Evolutionary conservation across 2,888 invertebrate genomes (phyloP), one percentile per base, ranked within the genome.

Genomic region (Gibbula magus): DNA sequence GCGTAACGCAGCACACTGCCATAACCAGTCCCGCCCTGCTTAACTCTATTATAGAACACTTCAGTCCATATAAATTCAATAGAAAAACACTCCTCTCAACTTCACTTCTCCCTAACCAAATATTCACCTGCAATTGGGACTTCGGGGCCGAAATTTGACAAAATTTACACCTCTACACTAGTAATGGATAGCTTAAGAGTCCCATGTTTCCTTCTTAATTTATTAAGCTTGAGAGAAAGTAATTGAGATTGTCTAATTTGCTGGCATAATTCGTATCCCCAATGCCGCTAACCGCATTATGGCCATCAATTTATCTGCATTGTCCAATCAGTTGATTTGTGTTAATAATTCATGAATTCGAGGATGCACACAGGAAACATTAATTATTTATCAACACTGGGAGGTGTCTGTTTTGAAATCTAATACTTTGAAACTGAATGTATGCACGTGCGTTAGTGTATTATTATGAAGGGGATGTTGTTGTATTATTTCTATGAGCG

Each of bases 221-320:
- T 87, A 88, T 87, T 86, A 85, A 84, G 84, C 84, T 83, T 80
- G 85, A 82, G 83, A 84, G 84, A 88, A 87, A 89, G 88, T 88
- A 88, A 89, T 88, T 87, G 89, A 86, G 85, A 86, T 86, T 86
- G 86, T 88, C 88, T 86, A 86, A 84, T 87, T 87, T 88, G 84
- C 85, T 79, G 82, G 85, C 86, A 86, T 88, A 88, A 90, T 90
- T 88, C 87, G 87, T 86, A 85, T 83, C 85, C 83, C 82, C 85
- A 83, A 83, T 84, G 83, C 80, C 67, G 73, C 73, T 88, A 88
- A 87, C 83, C 76, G 80, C 81, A 83, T 88, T 88, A 87, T 82
- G 83, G 83, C 84, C 84, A 85, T 86, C 86, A 86, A 87, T 88
- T 85, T 83, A 85, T 86, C 83, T 83, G 81, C 83, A 79, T 85